phyloP scores from a whole-genome alignment of 1,140 invertebrate species.

The Pararge aegeria region DNA sequence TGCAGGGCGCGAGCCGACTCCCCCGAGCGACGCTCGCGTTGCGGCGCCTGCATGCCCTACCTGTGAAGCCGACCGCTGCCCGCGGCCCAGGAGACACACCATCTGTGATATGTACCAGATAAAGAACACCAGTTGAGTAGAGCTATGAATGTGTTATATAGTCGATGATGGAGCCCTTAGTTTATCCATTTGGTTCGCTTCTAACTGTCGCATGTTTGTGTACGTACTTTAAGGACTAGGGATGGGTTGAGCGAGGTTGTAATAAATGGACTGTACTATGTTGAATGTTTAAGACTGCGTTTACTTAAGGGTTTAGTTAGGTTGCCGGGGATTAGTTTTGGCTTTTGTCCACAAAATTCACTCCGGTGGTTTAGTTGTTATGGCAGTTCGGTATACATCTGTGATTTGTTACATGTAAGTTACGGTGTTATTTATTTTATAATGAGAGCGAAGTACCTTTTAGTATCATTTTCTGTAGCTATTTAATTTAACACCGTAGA shows the following conservation, averaged over 20 bases:
- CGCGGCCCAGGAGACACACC: slow-evolving; percentile 49
- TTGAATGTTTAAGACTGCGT: slow-evolving; percentile 70
- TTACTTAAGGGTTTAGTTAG: slow-evolving; percentile 50
- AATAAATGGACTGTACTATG: slow-evolving; percentile 45
- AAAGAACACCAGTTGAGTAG: slow-evolving; percentile 61
- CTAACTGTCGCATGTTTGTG: slow-evolving; percentile 52
- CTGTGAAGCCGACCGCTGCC: slow-evolving; percentile 49
- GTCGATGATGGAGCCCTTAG: slow-evolving; percentile 22
- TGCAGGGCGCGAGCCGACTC: slow-evolving; percentile 67
- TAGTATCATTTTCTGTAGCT: slow-evolving; percentile 2
- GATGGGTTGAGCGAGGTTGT: slow-evolving; percentile 22
- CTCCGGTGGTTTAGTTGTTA: slow-evolving; percentile 29
- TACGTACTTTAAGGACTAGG: no score
- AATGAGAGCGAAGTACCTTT: slow-evolving; percentile 28
- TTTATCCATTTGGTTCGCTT: slow-evolving; percentile 46
- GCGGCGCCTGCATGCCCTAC: slow-evolving; percentile 72
- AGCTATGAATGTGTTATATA: slow-evolving; percentile 45
- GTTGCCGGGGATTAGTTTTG: slow-evolving; percentile 17
- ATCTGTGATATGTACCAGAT: slow-evolving; percentile 65
- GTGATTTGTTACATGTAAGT: slow-evolving; percentile 67
- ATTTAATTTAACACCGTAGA: not conserved
- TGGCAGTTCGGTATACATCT: slow-evolving; percentile 67
- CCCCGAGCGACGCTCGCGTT: slow-evolving; percentile 61
- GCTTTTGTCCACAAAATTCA: not conserved
- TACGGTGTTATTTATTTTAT: slow-evolving; percentile 62